Base-by-base conservation (phyloP, 2,797 vertebrate genomes). In the Etheostoma nigrum region DNA sequence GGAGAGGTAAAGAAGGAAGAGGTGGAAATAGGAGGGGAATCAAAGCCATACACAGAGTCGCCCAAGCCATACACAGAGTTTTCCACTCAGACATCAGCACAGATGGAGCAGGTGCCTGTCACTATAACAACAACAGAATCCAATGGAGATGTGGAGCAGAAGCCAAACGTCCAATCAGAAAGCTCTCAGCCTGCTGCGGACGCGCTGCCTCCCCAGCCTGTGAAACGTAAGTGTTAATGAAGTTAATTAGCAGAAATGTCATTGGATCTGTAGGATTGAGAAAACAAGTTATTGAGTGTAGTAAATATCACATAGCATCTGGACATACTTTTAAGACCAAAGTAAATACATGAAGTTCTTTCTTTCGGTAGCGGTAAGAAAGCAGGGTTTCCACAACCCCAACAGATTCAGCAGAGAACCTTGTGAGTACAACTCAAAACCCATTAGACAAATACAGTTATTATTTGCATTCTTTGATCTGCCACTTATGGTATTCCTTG, bases 331-430 rank as follows among this genome's bases (percentile, higher is more conserved):
- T 69, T 8, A 47, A 36, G 27, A 51, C 21, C 30, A 3, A 8
- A n/a, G 5, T 45, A 21, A 58, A 58, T 36, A 44, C 51, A 61
- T 63, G 0, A 25, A 51, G 63, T 4, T 13, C 1, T 81, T 67
- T 74, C 15, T 75, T 47, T 87, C 36, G 25, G 25, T 62, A 96
- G 95, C 94, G 25, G 91, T 95, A 14, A 94, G 95, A 84, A 95
- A 95, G 75, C 95, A 95, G 84, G 94, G 93, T 51, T 94, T 94
- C 83, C 95, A 95, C 82, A 96, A 94, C 87, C 95, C 96, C 68
- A 95, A 95, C 90, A 92, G 95, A 75, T 96, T 95, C 92, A 96
- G 96, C 92, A 93, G 96, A 90, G 96, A 96, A 86, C 96, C 96
- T 85, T 68, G 96, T 96, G 82, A 95, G 96, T 94, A 69, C 25